Evolutionary conservation across 2,888 invertebrate genomes (phyloP).

Genomic region (Chymomyza caudatula): DNA sequence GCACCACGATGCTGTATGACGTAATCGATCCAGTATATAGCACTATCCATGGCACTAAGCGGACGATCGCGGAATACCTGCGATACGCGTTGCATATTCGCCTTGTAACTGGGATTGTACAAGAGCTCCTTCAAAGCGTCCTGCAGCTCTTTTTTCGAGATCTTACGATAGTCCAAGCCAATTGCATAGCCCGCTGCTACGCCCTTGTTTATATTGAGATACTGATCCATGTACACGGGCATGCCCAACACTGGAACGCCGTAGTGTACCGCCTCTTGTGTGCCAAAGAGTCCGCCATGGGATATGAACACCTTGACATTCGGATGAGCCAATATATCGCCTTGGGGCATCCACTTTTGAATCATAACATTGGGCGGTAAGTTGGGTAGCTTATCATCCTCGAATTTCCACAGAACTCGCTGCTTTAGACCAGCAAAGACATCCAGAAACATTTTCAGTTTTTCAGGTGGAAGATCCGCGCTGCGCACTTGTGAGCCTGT

Average conservation of each 20-base stretch:
- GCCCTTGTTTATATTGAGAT: conserved; percentile 64
- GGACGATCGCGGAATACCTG: conserved; percentile 74
- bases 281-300: conserved; percentile 75
- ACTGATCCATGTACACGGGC: conserved; percentile 76
- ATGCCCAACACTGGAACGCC: conserved; percentile 77
- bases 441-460: conserved; percentile 70
- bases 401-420: conserved; percentile 78
- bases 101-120: conserved; percentile 71
- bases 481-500: conserved; percentile 78
- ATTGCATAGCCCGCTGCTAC: conserved; percentile 63
- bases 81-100: conserved; percentile 65
- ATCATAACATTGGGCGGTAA: conserved; percentile 76
- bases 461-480: conserved; percentile 74
- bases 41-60: conserved; percentile 66
- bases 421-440: conserved; percentile 76
- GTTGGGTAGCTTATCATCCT: conserved; percentile 71
- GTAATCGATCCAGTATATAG: conserved; percentile 77
- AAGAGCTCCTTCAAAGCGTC: conserved; percentile 70
- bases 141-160: conserved; percentile 57
- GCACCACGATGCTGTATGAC: conserved; percentile 76
- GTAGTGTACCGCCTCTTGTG: conserved; percentile 73
- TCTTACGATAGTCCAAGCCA: conserved; percentile 51
- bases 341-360: conserved; percentile 79
- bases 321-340: conserved; percentile 77
- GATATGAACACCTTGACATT: conserved; percentile 77